Evolutionary conservation across 2,888 invertebrate species (phyloP).

Genomic region (Heliconius erato): DNA sequence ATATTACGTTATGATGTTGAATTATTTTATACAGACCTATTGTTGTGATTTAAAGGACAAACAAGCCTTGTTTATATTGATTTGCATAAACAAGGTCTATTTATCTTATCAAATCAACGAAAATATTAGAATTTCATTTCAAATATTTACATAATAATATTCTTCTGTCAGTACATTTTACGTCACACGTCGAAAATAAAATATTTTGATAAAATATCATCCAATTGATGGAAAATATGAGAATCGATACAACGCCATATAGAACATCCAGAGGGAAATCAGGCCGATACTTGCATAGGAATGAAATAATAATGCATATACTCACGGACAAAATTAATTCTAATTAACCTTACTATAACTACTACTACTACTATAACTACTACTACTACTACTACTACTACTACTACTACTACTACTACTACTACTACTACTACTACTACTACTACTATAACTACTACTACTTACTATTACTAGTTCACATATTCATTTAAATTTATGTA

Average conservation of each 20-base stretch:
- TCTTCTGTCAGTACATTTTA: background rate
- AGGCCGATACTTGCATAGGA: conserved; percentile 13
- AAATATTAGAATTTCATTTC: background rate
- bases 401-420: no score
- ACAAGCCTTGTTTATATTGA: background rate
- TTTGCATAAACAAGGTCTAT: background rate
- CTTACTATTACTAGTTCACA: no score
- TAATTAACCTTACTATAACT: background rate
- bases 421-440: no score
- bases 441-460: no score
- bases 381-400: no score
- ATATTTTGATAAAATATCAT: background rate
- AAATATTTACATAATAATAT: background rate
- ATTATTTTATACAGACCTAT: conserved; percentile 5
- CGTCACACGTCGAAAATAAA: background rate
- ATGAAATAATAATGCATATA: conserved; percentile 16
- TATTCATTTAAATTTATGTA: background rate
- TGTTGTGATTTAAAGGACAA: background rate
- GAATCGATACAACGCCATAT: conserved; percentile 1
- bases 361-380: no score
- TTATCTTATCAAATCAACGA: background rate
- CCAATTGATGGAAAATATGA: conserved; percentile 9
- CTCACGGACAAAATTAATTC: conserved; percentile 4
- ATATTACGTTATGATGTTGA: background rate
- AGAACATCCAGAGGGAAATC: conserved; percentile 24